These are phyloP conservation scores for Chymomyza fuscimana DNA, from an alignment of 2,888 invertebrate species.

Conservation along the genomic window DNA sequence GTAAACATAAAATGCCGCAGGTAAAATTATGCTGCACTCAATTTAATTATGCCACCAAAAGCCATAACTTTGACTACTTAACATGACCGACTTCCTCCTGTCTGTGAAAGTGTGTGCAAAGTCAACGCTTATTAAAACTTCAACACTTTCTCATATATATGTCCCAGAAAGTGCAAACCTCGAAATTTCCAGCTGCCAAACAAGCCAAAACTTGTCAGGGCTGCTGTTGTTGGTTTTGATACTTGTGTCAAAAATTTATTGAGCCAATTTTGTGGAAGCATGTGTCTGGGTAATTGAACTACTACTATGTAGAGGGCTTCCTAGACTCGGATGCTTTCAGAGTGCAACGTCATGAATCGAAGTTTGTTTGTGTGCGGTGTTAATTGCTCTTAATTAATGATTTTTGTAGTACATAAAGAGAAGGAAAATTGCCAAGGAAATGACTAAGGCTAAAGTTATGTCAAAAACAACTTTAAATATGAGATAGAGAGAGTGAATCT, in stretches of 20 bases:
- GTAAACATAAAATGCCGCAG: conserved; percentile 46
- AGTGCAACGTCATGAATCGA: neutral
- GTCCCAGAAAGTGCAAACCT: neutral
- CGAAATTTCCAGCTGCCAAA: conserved; percentile 13
- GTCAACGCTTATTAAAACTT: conserved; percentile 66
- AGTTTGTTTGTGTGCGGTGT: neutral
- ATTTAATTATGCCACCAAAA: conserved; percentile 66
- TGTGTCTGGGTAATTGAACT: neutral
- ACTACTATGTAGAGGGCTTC: neutral
- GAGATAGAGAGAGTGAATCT: neutral
- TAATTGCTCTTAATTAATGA: neutral
- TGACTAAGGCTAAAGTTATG: neutral
- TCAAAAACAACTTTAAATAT: neutral
- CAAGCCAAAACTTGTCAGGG: conserved; percentile 21
- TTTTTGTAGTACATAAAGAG: neutral
- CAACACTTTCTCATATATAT: conserved; percentile 36
- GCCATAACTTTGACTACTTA: conserved; percentile 43
- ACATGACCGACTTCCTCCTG: neutral
- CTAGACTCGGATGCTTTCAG: neutral
- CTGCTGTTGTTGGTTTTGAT: neutral
- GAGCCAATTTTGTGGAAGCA: neutral
- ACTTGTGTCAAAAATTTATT: neutral
- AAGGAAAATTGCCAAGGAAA: neutral
- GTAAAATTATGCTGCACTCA: conserved; percentile 63
- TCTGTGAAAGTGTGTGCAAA: conserved; percentile 24